Percentiles rank a stretch among this genome's conserved stretches.
These are phyloP conservation scores for Tipula unca DNA, from an alignment of 2,888 invertebrate species.

Conservation along the genomic window DNA sequence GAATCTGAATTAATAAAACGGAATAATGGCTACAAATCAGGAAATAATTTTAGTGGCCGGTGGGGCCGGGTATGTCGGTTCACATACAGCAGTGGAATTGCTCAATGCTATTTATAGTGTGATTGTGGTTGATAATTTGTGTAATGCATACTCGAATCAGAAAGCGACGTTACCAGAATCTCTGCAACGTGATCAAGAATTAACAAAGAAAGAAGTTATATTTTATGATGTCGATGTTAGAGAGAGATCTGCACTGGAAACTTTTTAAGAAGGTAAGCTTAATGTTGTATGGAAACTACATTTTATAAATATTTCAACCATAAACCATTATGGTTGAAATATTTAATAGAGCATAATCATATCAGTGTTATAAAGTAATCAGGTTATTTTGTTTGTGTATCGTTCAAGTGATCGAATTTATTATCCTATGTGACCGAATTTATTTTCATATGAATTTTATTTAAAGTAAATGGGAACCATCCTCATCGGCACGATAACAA, in stretches of 20 bases:
- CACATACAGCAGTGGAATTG: conserved; percentile 86
- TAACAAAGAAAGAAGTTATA: conserved; percentile 70
- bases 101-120: conserved; percentile 76
- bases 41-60: conserved; percentile 82
- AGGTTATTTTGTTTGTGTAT: conserved; percentile 30
- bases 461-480: conserved; percentile 22
- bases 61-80: conserved; percentile 95
- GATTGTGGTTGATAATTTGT: conserved; percentile 86
- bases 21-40: not conserved
- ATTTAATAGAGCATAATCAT: not conserved
- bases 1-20: not conserved
- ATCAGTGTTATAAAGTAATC: not conserved
- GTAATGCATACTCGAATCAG: conserved; percentile 65
- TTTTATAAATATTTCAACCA: no score
- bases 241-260: conserved; percentile 61
- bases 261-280: conserved; percentile 69
- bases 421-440: not conserved
- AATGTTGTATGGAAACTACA: conserved; percentile 25
- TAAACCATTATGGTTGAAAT: no score
- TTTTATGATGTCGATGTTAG: conserved; percentile 80
- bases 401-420: not conserved
- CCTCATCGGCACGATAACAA: conserved; percentile 23
- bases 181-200: conserved; percentile 71
- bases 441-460: not conserved
- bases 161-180: conserved; percentile 45